These are phyloP conservation scores for Agrotis puta DNA, from an alignment of 2,888 invertebrate genomes.

Conservation along the genomic window DNA sequence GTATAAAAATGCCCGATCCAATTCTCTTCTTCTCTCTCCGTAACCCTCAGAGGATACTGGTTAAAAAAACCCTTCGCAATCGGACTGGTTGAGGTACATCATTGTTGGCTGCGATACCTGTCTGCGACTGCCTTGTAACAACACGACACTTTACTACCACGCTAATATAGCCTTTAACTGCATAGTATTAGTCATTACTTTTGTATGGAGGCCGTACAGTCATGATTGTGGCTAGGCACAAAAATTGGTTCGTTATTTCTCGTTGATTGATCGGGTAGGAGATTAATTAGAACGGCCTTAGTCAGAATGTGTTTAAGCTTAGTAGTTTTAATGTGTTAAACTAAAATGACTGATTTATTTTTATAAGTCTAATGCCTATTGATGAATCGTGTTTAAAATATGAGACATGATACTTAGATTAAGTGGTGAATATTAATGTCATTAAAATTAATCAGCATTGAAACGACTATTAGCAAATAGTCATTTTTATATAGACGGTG, in stretches of 20 bases:
- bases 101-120: constrained; percentile 84
- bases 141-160: constrained; percentile 68
- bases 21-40: constrained; percentile 58
- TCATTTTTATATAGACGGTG: background rate
- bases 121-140: constrained; percentile 74
- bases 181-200: constrained; percentile 30
- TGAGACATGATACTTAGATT: background rate
- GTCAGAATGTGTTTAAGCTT: constrained; percentile 14
- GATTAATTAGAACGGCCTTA: constrained; percentile 54
- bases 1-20: constrained; percentile 42
- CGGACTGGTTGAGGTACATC: constrained; percentile 86
- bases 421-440: constrained; percentile 4
- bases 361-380: background rate
- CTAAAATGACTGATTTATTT: constrained; percentile 7
- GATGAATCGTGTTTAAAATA: background rate
- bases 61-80: constrained; percentile 82
- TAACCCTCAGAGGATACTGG: constrained; percentile 78
- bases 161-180: constrained; percentile 63
- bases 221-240: constrained; percentile 63
- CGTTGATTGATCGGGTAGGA: constrained; percentile 58
- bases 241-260: constrained; percentile 66
- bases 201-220: constrained; percentile 34
- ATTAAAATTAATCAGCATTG: background rate
- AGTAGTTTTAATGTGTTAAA: background rate
- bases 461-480: background rate